These are phyloP conservation scores for Amphipoea oculea DNA, from an alignment of 2,888 invertebrate genomes.

Conservation along the genomic window DNA sequence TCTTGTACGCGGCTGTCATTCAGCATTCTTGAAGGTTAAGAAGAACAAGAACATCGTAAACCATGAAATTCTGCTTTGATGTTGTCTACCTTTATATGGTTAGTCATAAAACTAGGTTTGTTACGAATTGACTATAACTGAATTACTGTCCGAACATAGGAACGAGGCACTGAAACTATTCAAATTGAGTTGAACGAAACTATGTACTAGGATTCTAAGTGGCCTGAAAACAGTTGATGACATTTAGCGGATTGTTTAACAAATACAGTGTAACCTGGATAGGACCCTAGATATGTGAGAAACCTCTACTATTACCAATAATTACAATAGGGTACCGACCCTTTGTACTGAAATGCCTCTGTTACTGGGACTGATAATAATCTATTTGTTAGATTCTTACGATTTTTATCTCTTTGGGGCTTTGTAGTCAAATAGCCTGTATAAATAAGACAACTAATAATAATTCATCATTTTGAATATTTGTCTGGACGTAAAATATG, in stretches of 20 bases:
- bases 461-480: no score
- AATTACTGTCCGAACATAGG: constrained; percentile 3
- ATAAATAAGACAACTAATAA: no score
- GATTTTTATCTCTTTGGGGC: no score
- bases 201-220: constrained; percentile 9
- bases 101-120: constrained; percentile 27
- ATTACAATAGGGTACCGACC: no score
- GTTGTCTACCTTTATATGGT: constrained; percentile 43
- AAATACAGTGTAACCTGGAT: constrained; percentile 3
- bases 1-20: background rate
- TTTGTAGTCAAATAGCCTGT: no score
- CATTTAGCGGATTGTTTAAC: constrained; percentile 21
- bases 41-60: constrained; percentile 26
- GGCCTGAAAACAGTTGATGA: background rate
- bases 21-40: constrained; percentile 21
- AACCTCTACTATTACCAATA: no score
- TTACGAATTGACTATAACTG: constrained; percentile 23
- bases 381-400: no score
- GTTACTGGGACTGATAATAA: no score
- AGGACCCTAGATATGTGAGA: no score
- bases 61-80: constrained; percentile 41
- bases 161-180: constrained; percentile 35
- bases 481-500: no score
- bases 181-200: constrained; percentile 19
- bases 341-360: no score